These are phyloP conservation scores for Lasioglossum calceatum DNA, from an alignment of 2,888 invertebrate species.

Conservation along the genomic window DNA sequence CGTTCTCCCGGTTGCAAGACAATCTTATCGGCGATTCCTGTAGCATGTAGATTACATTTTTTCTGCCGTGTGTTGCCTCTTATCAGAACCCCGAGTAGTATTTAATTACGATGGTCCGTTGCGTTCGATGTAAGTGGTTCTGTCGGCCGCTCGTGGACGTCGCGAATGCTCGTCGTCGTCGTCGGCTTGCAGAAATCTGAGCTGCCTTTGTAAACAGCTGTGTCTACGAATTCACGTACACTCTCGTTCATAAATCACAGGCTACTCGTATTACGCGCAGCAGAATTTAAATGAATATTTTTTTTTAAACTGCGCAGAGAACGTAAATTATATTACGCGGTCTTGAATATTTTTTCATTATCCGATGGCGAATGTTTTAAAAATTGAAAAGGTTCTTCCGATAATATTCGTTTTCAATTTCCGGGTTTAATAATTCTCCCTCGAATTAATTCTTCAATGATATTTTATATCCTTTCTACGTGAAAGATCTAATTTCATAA, in stretches of 20 bases:
- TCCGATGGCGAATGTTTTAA: not conserved
- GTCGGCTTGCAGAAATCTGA: not conserved
- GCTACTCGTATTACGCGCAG: not conserved
- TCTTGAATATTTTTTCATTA: not conserved
- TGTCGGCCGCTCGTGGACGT: not conserved
- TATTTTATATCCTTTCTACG: not conserved
- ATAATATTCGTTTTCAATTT: not conserved
- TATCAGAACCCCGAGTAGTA: slow-evolving; percentile 22
- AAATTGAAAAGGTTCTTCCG: not conserved
- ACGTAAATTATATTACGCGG: not conserved
- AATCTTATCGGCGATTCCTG: slow-evolving; percentile 45
- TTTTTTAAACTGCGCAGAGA: not conserved
- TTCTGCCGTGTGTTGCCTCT: slow-evolving; percentile 26
- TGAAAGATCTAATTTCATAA: not conserved
- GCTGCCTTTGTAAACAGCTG: not conserved
- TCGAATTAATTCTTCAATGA: not conserved
- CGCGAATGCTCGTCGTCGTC: not conserved
- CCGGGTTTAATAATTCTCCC: not conserved
- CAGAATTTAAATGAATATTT: not conserved
- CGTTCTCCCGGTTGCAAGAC: slow-evolving; percentile 30
- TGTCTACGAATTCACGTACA: not conserved
- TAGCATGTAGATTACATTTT: slow-evolving; percentile 10
- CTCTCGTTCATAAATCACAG: not conserved
- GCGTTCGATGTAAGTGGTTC: not conserved
- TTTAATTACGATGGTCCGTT: slow-evolving; percentile 30